Evolutionary conservation across 2,113 vertebrate species (phyloP), one percentile per base, ranked within the genome.

Genomic region (Chaenogobius annularis): DNA sequence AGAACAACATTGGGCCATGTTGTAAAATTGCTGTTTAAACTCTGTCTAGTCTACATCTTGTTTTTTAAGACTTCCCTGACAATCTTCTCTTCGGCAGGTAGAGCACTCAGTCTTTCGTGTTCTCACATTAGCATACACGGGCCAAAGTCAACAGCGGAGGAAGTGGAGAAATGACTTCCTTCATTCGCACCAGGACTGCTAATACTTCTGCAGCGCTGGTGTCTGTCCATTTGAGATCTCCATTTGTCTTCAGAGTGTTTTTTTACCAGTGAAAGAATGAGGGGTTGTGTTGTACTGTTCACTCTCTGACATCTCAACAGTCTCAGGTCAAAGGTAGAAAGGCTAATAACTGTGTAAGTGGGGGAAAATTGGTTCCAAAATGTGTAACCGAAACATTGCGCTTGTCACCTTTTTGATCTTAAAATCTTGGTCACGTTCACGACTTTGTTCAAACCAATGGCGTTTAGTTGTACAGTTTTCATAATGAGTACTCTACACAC

Each of bases 111-210:
- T 80, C 75, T 44, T 71, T 75, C 69, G 74, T 74, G 71, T 73
- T 72, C 83, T 89, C 80, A 22, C 61, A 85, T 87, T 83, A 85
- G 82, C 58, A 5, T 54, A 20, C 8, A 52, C 62, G 0, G 54
- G 87, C 91, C 91, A 92, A 92, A 85, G 83, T 89, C 90, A 92
- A 92, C 87, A 92, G 1, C 1, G 37, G 72, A 80, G 77, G 71
- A 87, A 83, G 77, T 65, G 61, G 74, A 61, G 80, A 84, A 87
- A 85, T n/a, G n/a, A 74, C 75, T 86, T 87, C 69, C 70, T 86
- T 87, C 77, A 47, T 89, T 93, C 59, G 69, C 88, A 87, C 80
- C 77, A 47, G 44, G 73, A 66, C 83, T 77, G 68, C 81, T 88
- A 89, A 89, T 86, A 63, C 79, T 72, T 70, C 44, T 26, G 23